Base-by-base conservation (phyloP, 2,797 vertebrate genomes). In the Cyprinella venusta region DNA sequence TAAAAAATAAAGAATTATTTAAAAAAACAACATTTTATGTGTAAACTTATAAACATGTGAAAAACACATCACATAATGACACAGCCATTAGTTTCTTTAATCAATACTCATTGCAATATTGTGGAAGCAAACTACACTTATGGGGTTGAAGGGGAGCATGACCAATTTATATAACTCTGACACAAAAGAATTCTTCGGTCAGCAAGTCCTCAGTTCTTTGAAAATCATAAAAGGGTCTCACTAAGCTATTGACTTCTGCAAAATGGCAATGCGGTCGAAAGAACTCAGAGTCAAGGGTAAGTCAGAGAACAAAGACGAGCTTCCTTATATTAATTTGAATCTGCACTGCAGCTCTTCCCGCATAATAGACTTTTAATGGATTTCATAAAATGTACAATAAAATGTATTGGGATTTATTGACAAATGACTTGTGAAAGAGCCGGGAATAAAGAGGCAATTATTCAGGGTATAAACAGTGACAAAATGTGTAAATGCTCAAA, bases 61-160 rank as follows among this genome's bases (percentile, higher is more conserved):
- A 80, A 85, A 76, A 3, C 26, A 26, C 5, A 21, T 24, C n/a
- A 63, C n/a, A 64, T 13, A 9, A 18, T 64, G 16, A 75, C 0
- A 1, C 61, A 56, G 16, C 33, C 18, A 2, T 82, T 50, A 10
- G 24, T 38, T 82, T 19, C 40, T 79, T 72, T 75, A 84, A 87
- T 88, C 86, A 59, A 85, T 87, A 87, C 76, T 80, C 69, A 81
- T 88, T 81, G 85, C 81, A 84, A 87, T 85, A 87, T 76, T 26
- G 59, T 8, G 3, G 33, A n/a, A 72, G 74, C 79, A 63, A 79
- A 76, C 76, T 68, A 78, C 26, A 70, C 71, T 84, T 76, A 64
- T 24, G 12, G 36, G 56, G 48, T n/a, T 72, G 63, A 30, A 81
- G 38, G 38, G 59, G 64, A 80, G 77, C 9, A 64, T 56, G 82